These are phyloP conservation scores for Brevimyrus niger DNA, from an alignment of 2,113 vertebrate genomes.

Conservation along the genomic window DNA sequence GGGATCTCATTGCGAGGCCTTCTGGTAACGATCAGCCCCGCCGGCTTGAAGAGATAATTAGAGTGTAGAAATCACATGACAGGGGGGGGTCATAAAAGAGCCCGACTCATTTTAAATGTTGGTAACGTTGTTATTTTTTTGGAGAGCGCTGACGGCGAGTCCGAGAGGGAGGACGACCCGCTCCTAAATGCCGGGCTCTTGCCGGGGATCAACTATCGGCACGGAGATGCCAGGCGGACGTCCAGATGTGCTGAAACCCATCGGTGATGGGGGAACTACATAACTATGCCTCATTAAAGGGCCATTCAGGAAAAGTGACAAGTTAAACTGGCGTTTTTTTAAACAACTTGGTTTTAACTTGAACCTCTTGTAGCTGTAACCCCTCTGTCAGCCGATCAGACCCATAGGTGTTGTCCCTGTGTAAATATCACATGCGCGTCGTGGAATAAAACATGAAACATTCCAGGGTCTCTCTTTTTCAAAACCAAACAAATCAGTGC, in stretches of 20 bases:
- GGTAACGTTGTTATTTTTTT: neutral
- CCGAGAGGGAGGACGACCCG: neutral
- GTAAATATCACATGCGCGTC: constrained; percentile 8
- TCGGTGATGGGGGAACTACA: constrained; percentile 45
- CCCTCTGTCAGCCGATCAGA: neutral
- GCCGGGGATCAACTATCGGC: constrained; percentile 44
- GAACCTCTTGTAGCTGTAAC: neutral
- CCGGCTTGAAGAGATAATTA: neutral
- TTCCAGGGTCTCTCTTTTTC: constrained; percentile 7
- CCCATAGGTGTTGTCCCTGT: neutral
- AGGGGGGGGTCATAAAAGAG: neutral
- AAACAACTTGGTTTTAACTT: neutral
- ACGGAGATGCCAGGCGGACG: constrained; percentile 54
- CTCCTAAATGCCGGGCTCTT: neutral
- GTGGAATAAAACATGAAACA: constrained; percentile 4
- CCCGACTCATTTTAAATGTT: neutral
- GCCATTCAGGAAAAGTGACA: constrained; percentile 27
- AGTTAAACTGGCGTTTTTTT: constrained; percentile 10
- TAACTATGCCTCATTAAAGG: constrained; percentile 46
- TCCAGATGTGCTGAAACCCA: constrained; percentile 20
- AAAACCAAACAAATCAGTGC: constrained; percentile 32
- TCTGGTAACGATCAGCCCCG: neutral
- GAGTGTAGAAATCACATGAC: neutral
- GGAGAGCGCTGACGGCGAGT: neutral
- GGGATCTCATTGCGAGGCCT: neutral